These are phyloP conservation scores for Scytalopus superciliaris DNA, from an alignment of 2,113 vertebrate species.

Conservation along the genomic window DNA sequence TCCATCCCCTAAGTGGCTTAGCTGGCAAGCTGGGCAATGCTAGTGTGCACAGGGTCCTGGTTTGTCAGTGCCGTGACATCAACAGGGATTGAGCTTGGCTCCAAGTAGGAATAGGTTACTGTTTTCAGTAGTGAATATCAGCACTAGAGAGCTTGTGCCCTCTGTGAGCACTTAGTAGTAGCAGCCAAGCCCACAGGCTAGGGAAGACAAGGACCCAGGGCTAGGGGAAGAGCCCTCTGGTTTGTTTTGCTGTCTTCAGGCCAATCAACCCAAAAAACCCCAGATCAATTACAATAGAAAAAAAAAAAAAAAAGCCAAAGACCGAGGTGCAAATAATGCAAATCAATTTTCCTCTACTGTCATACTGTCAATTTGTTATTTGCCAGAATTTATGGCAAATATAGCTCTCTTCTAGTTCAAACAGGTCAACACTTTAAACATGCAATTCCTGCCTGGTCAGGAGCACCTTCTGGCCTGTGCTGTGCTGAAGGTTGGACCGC, in stretches of 20 bases:
- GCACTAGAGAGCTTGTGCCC: neutral
- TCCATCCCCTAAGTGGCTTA: neutral
- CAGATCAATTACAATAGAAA: neutral
- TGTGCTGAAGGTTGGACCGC: neutral
- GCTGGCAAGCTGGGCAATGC: neutral
- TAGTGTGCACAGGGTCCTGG: neutral
- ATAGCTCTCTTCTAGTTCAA: neutral
- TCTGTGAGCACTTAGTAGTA: neutral
- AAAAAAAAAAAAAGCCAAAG: neutral
- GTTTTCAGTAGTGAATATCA: slow-evolving; percentile 32
- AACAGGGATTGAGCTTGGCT: neutral
- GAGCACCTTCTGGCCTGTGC: neutral
- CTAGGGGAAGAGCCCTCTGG: neutral
- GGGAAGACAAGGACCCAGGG: neutral
- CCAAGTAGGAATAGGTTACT: neutral
- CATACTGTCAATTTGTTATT: neutral
- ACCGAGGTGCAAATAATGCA: neutral
- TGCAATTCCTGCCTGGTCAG: neutral
- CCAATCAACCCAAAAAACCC: neutral
- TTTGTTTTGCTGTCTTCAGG: neutral
- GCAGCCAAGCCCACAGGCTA: neutral
- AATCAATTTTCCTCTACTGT: neutral
- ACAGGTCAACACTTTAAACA: neutral
- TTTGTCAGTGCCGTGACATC: neutral
- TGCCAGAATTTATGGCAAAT: neutral